A percentile compares a stretch with the other conserved stretches of the same genome.
phyloP scores from a whole-genome alignment of 2,888 invertebrate genomes.

The Drosophila diplacantha region DNA sequence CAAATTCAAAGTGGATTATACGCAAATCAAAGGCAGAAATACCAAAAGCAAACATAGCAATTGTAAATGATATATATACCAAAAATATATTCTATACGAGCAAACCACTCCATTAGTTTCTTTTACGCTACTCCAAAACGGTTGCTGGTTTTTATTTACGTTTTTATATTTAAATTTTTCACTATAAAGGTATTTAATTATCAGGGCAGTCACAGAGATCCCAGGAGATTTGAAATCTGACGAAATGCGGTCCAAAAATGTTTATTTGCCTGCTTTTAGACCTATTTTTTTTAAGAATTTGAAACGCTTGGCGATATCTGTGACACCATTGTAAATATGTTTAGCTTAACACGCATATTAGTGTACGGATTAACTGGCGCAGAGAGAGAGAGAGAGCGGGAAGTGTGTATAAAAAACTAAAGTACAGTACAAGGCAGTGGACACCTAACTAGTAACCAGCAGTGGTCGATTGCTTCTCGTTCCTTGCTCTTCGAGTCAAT shows the following conservation, averaged over 20 bases:
- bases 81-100: slow-evolving; percentile 59
- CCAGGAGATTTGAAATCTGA: neutral
- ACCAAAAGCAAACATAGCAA: slow-evolving; percentile 48
- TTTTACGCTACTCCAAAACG: slow-evolving; percentile 19
- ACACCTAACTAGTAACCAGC: slow-evolving; percentile 45
- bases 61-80: slow-evolving; percentile 63
- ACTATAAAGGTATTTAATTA: slow-evolving; percentile 23
- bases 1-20: slow-evolving; percentile 29
- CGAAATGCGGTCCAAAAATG: neutral
- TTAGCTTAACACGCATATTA: slow-evolving; percentile 30
- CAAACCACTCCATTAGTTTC: slow-evolving; percentile 29
- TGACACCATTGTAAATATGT: slow-evolving; percentile 16
- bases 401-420: slow-evolving; percentile 42
- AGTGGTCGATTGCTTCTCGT: slow-evolving; percentile 11
- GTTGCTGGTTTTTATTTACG: slow-evolving; percentile 13
- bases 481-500: slow-evolving; percentile 2
- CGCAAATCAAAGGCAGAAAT: slow-evolving; percentile 39
- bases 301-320: neutral
- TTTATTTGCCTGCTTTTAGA: neutral
- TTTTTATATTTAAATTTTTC: slow-evolving; percentile 31
- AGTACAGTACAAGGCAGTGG: slow-evolving; percentile 67
- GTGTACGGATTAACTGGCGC: slow-evolving; percentile 41
- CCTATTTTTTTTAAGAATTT: neutral
- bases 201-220: neutral
- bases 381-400: slow-evolving; percentile 22